phyloP scores from a whole-genome alignment of 2,797 vertebrate genomes.

The Rachycentron canadum region DNA sequence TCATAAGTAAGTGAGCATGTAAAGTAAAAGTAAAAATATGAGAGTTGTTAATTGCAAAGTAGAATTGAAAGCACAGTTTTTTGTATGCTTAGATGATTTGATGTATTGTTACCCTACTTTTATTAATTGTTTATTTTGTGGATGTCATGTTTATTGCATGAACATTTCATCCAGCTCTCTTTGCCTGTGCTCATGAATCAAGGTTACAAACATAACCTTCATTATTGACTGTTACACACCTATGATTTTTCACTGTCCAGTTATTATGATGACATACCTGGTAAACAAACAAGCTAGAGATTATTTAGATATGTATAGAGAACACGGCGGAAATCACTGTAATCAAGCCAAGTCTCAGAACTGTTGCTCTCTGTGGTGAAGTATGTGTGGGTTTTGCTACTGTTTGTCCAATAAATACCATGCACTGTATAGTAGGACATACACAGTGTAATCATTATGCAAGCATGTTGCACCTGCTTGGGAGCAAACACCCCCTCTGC shows the following conservation, averaged over 20 bases:
- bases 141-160: background rate
- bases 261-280: constrained; percentile 20
- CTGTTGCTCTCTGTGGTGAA: constrained; percentile 23
- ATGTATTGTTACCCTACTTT: background rate
- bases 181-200: constrained; percentile 3
- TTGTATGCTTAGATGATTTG: background rate
- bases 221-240: constrained; percentile 14
- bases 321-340: constrained; percentile 17
- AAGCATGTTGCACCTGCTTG: constrained; percentile 63
- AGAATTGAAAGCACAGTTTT: too few species aligned
- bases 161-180: background rate
- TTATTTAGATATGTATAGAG: constrained; percentile 7
- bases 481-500: constrained; percentile 42
- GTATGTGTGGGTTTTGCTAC: constrained; percentile 26
- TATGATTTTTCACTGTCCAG: constrained; percentile 11
- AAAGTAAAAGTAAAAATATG: too few species aligned
- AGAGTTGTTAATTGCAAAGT: too few species aligned
- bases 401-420: constrained; percentile 39
- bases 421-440: constrained; percentile 18
- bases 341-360: constrained; percentile 15
- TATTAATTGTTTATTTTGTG: too few species aligned
- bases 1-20: too few species aligned
- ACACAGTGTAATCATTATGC: constrained; percentile 32
- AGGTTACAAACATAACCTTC: constrained; percentile 18
- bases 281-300: constrained; percentile 28